A percentile compares a stretch with the other conserved stretches of the same genome.
These are phyloP conservation scores for Ibidorhyncha struthersii DNA, from an alignment of 2,113 vertebrate genomes.

Conservation along the genomic window DNA sequence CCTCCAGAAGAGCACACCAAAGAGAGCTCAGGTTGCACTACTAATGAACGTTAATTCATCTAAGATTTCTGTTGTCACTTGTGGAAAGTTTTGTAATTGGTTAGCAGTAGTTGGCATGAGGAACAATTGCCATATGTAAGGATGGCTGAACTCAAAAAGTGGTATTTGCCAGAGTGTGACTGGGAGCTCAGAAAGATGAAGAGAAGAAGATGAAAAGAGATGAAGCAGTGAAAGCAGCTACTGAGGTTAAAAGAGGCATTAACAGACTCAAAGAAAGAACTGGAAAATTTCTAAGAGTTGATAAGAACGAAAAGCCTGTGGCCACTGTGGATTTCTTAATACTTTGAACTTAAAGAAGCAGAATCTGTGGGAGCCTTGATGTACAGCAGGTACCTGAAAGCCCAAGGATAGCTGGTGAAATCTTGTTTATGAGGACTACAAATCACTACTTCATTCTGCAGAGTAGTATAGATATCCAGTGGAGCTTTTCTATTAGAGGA, in stretches of 20 bases:
- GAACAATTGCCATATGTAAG: background rate
- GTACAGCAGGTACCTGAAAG: background rate
- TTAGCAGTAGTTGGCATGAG: background rate
- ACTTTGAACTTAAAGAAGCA: background rate
- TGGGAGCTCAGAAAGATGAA: background rate
- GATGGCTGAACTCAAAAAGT: background rate
- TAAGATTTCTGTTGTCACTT: background rate
- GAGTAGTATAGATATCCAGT: background rate
- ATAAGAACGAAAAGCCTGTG: background rate
- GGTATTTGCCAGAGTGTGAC: background rate
- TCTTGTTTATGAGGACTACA: background rate
- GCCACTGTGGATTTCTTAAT: background rate
- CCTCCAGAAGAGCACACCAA: background rate
- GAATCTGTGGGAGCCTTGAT: background rate
- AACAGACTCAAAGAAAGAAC: background rate
- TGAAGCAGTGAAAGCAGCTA: background rate
- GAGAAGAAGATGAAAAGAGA: background rate
- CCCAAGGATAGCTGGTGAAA: background rate
- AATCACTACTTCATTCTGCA: background rate
- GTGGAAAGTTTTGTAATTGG: background rate
- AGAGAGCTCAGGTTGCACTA: background rate
- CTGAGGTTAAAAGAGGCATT: background rate
- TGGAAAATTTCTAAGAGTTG: background rate
- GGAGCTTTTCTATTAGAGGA: slow-evolving; percentile 12
- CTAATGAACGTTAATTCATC: background rate